Base-by-base conservation (phyloP, 2,113 vertebrate genomes). In the Chaetorhynchus papuensis region DNA sequence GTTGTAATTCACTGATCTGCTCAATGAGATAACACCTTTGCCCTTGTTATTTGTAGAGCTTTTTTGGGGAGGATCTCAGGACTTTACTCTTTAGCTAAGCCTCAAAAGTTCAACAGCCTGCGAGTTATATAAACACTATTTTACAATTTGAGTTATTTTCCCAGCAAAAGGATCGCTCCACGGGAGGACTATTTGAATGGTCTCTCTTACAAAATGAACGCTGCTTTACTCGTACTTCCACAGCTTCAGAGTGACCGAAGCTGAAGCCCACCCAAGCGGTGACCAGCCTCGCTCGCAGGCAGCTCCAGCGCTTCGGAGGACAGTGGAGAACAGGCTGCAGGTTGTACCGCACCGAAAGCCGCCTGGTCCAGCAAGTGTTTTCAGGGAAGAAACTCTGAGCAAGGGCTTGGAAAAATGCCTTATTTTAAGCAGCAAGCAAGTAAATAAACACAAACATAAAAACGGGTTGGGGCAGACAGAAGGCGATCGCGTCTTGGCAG, bases 71-170 rank as follows among this genome's bases (percentile, higher is more conserved):
- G 63, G 83, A 75, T 41, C 72, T 79, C 88, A 8, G 88, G 94
- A 95, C 96, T 96, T 96, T 93, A 92, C 92, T 93, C 92, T 87
- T 88, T 68, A 87, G 70, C 94, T 89, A 56, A 96, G 60, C 85
- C 85, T 78, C 61, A 6, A 52, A 89, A 96, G 95, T 97, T 96
- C 96, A 97, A 96, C 72, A 94, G 57, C 92, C 96, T 37, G 4
- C 2, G 80, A 93, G 96, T 97, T 96, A 96, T 57, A 94, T 94
- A 95, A 96, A 97, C 92, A 94, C 61, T 53, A 85, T 83, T 87
- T 81, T 75, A 90, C 83, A 52, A 74, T 89, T 37, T 8, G n/a
- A 93, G 82, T 71, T 79, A 35, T 89, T 91, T 96, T 88, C 90
- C 88, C 92, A 93, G 88, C 54, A 27, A 77, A 92, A 80, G 47